Base-by-base conservation (phyloP, 2,888 invertebrate genomes). In the Vesta saturnalis region DNA sequence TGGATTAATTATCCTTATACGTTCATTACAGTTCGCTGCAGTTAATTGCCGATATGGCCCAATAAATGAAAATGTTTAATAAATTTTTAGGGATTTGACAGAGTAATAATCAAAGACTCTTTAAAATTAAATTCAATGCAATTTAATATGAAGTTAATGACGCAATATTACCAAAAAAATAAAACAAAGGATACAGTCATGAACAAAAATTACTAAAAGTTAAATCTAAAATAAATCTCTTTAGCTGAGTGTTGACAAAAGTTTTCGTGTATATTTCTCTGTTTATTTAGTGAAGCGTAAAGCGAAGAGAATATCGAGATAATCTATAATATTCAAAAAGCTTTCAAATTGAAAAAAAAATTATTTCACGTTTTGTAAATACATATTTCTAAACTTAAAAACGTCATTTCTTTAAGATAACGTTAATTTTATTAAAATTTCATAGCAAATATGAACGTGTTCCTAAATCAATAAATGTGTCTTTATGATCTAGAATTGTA, bases 221-320 rank as follows among this genome's bases (percentile, higher is more conserved):
- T 52, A 30, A 60, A 10, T 18, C 59, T 47, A 47, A 52, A 52
- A 49, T 23, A 52, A 49, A 60, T 60, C 60, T 49, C 49, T 47
- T 60, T 60, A 60, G 49, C 47, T 49, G 49, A 49, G 60, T 39
- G 60, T 60, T 60, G 49, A 60, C 60, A 49, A 23, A 22, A 49
- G 52, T 49, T 60, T 60, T 52, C 39, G 60, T 60, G 49, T 60
- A 60, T 49, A 60, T 60, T 60, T 60, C 60, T 47, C 60, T 60
- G 49, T 60, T 60, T 60, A 60, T 60, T 60, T 52, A 60, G 60
- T 52, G 30, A 49, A 49, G 60, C 30, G 49, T 60, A 30, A 49
- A 30, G 49, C 60, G 39, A 39, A 39, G 39, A 39, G 39, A 39
- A 39, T n/a, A 39, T 39, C 39, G n/a, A 39, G 39, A 39, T 39